Evolutionary conservation across 2,113 vertebrate species (phyloP).

Genomic region (Rynchops niger): DNA sequence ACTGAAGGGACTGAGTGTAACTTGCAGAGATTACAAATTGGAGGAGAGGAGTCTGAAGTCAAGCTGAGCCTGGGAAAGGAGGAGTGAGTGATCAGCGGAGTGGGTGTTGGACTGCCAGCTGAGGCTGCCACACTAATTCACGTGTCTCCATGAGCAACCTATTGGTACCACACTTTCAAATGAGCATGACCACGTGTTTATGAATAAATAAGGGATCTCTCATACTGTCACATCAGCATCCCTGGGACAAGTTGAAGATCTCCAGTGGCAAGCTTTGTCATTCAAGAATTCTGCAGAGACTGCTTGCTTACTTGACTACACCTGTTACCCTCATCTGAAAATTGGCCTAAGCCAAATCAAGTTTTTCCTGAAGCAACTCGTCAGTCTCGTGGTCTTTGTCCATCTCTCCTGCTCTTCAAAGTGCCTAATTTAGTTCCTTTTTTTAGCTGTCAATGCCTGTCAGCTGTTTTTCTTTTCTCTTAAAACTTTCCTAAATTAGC

Average conservation of each 20-base stretch:
- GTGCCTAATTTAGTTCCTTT: background rate
- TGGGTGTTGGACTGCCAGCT: background rate
- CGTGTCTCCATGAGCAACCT: background rate
- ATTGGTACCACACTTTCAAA: background rate
- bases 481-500: background rate
- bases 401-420: background rate
- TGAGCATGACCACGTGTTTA: background rate
- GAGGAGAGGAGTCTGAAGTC: background rate
- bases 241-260: background rate
- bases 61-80: background rate
- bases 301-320: background rate
- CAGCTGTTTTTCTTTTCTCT: background rate
- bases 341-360: background rate
- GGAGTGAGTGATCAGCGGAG: background rate
- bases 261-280: background rate
- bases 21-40: background rate
- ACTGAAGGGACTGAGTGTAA: background rate
- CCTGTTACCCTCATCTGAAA: background rate
- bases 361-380: background rate
- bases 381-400: background rate
- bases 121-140: background rate
- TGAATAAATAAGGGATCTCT: background rate
- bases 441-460: background rate
- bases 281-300: background rate
- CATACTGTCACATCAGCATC: background rate